Evolutionary conservation across 2,113 vertebrate species (phyloP), one percentile per base, ranked within the genome.

Genomic region (Corythaixoides concolor): DNA sequence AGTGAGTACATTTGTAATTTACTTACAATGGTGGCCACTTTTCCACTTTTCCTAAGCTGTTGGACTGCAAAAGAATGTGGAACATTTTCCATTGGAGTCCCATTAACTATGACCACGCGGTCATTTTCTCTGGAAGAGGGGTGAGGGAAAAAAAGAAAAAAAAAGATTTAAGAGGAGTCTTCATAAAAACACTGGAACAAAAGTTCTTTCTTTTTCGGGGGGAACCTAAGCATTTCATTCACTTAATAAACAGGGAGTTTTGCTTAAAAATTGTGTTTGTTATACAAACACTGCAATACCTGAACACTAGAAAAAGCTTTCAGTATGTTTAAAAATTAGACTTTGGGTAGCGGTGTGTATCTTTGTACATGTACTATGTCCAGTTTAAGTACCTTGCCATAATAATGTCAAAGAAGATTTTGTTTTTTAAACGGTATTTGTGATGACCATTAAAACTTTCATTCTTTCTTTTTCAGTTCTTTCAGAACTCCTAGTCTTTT

Each of bases 11-110:
- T 70, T 35, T 37, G 8, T 33, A 80, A 63, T 92, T 64, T 75
- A 99, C 99, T 99, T 97, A 99, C 99, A 74, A 99, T 99, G 95
- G 98, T 99, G 39, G 99, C 99, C 2, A 99, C 97, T 98, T 99
- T 99, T 55, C 99, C 99, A 88, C 99, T 99, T 94, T 99, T 99
- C 85, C 99, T 98, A 92, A 99, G 98, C 66, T 99, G 99, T 47
- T 99, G 98, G 5, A 99, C 99, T 5, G 99, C 99, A 52, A 99
- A 99, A 24, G 99, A 98, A 97, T 99, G 99, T 16, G 97, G 94
- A 49, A 99, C 99, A 3, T 99, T 99, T 32, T 99, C 99, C 99
- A 99, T 99, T 17, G 98, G 88, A 53, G 98, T 98, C 67, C 98
- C 98, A 4, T 99, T 99, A 76, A 99, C 99, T 92, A 98, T 98